Conservation (phyloP, 2,797 vertebrate genomes). For the Sylvilagus floridanus region DNA sequence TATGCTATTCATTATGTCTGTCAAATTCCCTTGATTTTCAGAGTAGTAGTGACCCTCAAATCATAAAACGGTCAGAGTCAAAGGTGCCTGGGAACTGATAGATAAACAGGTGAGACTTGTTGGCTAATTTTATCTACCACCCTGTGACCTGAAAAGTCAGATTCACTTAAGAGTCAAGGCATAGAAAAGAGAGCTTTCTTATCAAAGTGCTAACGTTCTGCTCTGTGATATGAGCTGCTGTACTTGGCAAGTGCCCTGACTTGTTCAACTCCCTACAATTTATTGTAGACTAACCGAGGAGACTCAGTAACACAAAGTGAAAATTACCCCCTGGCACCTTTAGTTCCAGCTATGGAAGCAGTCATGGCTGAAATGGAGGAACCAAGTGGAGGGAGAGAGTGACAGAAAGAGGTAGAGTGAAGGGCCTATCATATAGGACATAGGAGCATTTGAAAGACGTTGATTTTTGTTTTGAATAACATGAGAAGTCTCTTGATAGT, state of each 20-base stretch:
- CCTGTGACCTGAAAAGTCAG: neutral
- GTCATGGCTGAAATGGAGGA: neutral
- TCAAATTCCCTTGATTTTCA: conserved; percentile 72
- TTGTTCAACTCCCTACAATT: neutral
- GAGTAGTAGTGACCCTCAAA: neutral
- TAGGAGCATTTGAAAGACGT: neutral
- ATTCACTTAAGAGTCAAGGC: conserved; percentile 10
- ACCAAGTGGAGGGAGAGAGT: neutral
- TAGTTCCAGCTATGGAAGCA: conserved; percentile 1
- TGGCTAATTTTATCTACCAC: neutral
- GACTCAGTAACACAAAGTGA: neutral
- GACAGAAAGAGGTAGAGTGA: neutral
- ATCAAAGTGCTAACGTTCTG: conserved; percentile 25
- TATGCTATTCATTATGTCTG: conserved; percentile 79
- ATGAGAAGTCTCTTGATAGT: neutral
- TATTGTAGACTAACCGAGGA: neutral
- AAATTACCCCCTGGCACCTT: neutral
- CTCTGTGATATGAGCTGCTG: neutral
- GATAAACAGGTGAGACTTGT: conserved; percentile 21
- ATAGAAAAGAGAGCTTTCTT: conserved; percentile 16
- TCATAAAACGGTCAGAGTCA: conserved; percentile 42
- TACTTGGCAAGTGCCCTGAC: neutral
- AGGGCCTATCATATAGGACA: neutral
- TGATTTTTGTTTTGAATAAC: neutral
- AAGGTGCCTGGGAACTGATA: conserved; percentile 6